phyloP scores from a whole-genome alignment of 2,888 invertebrate genomes.

The Eupithecia exiguata region DNA sequence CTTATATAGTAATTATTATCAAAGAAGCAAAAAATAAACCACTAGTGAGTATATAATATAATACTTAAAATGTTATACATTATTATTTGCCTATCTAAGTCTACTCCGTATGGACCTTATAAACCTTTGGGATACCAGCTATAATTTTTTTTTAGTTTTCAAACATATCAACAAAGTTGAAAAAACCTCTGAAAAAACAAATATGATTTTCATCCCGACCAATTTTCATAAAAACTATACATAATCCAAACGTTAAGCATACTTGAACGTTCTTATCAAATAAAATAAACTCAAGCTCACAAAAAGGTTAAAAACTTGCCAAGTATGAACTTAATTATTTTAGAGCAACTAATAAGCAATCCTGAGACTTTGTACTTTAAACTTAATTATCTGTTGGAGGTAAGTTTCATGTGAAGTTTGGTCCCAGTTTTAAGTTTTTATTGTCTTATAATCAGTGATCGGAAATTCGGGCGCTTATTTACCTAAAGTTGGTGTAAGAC shows the following conservation, averaged over 20 bases:
- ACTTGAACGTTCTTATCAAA: background rate
- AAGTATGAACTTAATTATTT: constrained; percentile 36
- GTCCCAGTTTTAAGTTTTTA: constrained; percentile 38
- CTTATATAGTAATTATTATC: too few relatives aligned
- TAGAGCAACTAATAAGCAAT: constrained; percentile 44
- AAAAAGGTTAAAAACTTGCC: constrained; percentile 20
- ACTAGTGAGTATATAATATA: too few relatives aligned
- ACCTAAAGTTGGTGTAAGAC: too few relatives aligned
- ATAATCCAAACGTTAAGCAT: background rate
- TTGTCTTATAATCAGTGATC: too few relatives aligned
- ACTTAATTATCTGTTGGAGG: constrained; percentile 49
- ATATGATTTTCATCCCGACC: too few relatives aligned
- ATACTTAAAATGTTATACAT: too few relatives aligned
- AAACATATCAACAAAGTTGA: background rate
- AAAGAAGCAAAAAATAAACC: too few relatives aligned
- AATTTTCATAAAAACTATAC: constrained; percentile 11
- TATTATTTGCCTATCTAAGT: too few relatives aligned
- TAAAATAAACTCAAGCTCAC: constrained; percentile 6
- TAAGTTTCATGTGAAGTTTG: constrained; percentile 41
- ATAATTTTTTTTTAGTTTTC: background rate
- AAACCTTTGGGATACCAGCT: background rate
- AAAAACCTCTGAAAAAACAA: too few relatives aligned
- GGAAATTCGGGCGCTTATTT: too few relatives aligned
- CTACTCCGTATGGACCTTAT: background rate
- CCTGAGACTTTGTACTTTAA: constrained; percentile 46